These are phyloP conservation scores for Myotis myotis DNA, from an alignment of 2,797 vertebrate species.

Conservation along the genomic window DNA sequence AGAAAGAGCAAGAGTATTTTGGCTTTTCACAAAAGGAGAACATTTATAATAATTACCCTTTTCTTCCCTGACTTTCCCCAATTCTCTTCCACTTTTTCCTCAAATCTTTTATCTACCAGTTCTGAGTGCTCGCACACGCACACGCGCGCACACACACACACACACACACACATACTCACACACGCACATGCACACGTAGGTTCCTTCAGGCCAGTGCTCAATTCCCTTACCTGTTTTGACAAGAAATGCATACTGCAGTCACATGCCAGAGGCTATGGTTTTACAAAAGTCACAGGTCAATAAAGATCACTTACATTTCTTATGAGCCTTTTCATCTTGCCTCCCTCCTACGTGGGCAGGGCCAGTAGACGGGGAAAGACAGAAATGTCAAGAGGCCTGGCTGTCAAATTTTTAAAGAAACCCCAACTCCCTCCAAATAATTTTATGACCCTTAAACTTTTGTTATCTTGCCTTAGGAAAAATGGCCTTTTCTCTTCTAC, in stretches of 20 bases:
- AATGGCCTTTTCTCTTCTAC: constrained; percentile 73
- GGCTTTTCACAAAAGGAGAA: constrained; percentile 28
- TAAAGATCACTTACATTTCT: constrained; percentile 84
- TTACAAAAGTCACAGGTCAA: constrained; percentile 83
- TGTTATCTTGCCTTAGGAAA: constrained; percentile 82
- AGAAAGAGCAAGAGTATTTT: background rate
- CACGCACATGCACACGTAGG: background rate
- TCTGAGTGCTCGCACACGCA: background rate
- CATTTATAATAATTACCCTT: constrained; percentile 41
- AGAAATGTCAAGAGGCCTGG: constrained; percentile 78
- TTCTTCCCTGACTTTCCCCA: background rate
- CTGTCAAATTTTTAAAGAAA: constrained; percentile 77
- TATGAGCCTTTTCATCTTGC: constrained; percentile 80
- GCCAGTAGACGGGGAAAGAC: constrained; percentile 75
- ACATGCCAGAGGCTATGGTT: constrained; percentile 80
- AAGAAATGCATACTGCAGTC: constrained; percentile 79
- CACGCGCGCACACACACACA: background rate
- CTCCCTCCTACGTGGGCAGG: constrained; percentile 62
- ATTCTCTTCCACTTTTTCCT: constrained; percentile 54
- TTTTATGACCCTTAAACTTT: constrained; percentile 70
- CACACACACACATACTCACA: background rate
- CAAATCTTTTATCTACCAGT: constrained; percentile 73
- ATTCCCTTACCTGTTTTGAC: constrained; percentile 83
- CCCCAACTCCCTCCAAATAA: constrained; percentile 40
- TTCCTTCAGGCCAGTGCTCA: constrained; percentile 79